These are phyloP conservation scores for Disparrhopalites patrizii DNA, from an alignment of 2,888 invertebrate genomes.

Conservation along the genomic window DNA sequence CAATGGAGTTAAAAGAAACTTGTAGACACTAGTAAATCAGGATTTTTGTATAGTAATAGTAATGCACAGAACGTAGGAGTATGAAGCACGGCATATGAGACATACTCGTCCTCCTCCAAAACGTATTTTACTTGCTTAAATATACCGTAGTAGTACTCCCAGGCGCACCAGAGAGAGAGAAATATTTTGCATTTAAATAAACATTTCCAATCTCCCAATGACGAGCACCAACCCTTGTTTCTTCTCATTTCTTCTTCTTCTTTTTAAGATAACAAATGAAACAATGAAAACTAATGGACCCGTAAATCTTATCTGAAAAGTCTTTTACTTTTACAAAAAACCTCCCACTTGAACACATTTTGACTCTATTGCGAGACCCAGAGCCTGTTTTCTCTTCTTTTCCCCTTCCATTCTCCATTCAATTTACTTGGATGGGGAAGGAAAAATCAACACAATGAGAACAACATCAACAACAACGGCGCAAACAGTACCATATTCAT, in stretches of 20 bases:
- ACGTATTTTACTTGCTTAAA: neutral
- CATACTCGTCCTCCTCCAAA: no score
- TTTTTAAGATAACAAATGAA: slow-evolving; percentile 5
- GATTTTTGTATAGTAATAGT: neutral
- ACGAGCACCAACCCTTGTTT: neutral
- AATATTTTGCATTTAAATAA: slow-evolving; percentile 26
- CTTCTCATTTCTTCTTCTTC: no score
- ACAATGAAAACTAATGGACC: slow-evolving; percentile 26
- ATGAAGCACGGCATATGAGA: no score
- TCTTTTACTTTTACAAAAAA: slow-evolving; percentile 2
- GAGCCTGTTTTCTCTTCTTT: no score
- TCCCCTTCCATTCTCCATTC: no score
- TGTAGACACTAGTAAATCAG: slow-evolving; percentile 14
- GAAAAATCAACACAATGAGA: neutral
- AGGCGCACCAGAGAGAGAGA: neutral
- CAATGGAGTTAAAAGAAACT: neutral
- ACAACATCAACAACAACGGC: no score
- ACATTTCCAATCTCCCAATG: slow-evolving; percentile 24
- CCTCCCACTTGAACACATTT: slow-evolving; percentile 17
- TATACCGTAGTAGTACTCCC: slow-evolving; percentile 9
- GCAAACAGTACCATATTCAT: neutral
- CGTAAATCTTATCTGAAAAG: slow-evolving; percentile 12
- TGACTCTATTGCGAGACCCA: no score
- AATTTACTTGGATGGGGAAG: no score
- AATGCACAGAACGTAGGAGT: neutral